Conservation (phyloP, 2,888 invertebrate species). For the Drosophila stalkeri region DNA sequence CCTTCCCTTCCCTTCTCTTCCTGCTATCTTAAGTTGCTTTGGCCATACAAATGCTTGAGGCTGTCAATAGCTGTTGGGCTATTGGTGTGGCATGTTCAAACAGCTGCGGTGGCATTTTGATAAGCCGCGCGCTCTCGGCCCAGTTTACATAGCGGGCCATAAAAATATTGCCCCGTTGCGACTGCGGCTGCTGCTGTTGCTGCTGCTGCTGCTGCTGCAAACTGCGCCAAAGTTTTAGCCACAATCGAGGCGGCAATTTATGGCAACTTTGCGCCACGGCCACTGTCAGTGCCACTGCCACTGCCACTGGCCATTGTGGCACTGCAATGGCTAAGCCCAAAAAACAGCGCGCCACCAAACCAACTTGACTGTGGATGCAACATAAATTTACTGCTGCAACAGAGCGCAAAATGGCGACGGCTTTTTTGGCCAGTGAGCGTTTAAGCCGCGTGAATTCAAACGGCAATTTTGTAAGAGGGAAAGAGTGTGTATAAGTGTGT, state of each 20-base stretch:
- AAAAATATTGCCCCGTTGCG: conserved; percentile 15
- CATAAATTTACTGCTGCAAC: conserved; percentile 67
- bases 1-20: background rate
- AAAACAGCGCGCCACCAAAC: conserved; percentile 10
- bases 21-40: conserved; percentile 35
- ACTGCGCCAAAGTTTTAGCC: conserved; percentile 70
- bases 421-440: conserved; percentile 51
- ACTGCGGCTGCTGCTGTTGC: background rate
- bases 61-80: conserved; percentile 57
- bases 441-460: conserved; percentile 77
- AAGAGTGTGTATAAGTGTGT: background rate
- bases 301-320: background rate
- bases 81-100: conserved; percentile 58
- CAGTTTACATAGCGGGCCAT: conserved; percentile 56
- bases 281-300: conserved; percentile 15
- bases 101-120: conserved; percentile 47
- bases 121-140: conserved; percentile 55
- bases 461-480: conserved; percentile 26
- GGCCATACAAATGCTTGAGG: conserved; percentile 53
- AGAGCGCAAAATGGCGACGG: conserved; percentile 64
- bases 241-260: conserved; percentile 74
- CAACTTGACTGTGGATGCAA: conserved; percentile 29
- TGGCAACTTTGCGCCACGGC: conserved; percentile 77
- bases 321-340: conserved; percentile 43
- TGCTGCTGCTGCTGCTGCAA: conserved; percentile 18